A percentile compares a stretch with the other conserved stretches of the same genome.
phyloP scores from a whole-genome alignment of 2,888 invertebrate species.

The Osmoderma eremita region DNA sequence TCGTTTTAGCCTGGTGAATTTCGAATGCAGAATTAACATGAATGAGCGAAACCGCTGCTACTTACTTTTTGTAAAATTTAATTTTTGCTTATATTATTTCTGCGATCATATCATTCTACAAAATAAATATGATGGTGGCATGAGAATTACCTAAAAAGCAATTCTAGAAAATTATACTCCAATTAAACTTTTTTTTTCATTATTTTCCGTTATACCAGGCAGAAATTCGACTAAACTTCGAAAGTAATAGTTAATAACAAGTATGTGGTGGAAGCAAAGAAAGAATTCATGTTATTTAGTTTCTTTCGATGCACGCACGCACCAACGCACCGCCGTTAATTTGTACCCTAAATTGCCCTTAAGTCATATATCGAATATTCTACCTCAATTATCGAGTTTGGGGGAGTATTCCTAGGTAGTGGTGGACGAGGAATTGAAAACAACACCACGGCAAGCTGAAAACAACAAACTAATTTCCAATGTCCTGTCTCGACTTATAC shows the following conservation, averaged over 20 bases:
- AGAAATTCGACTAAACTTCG: not conserved
- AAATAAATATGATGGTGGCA: too few species aligned
- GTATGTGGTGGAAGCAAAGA: conserved; percentile 1
- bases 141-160: too few species aligned
- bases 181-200: too few species aligned
- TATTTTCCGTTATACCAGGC: too few species aligned
- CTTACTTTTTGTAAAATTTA: too few species aligned
- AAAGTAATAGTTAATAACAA: conserved; percentile 19
- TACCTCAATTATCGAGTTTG: conserved; percentile 30
- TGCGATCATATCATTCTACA: too few species aligned
- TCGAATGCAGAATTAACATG: too few species aligned
- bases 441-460: conserved; percentile 10
- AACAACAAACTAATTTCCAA: conserved; percentile 41
- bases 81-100: too few species aligned
- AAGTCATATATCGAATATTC: conserved; percentile 35
- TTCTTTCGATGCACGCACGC: conserved; percentile 20
- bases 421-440: conserved; percentile 8
- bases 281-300: conserved; percentile 29
- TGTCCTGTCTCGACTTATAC: conserved; percentile 4
- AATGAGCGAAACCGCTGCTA: too few species aligned
- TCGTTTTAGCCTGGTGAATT: too few species aligned
- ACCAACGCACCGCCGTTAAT: conserved; percentile 27
- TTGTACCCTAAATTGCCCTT: conserved; percentile 37
- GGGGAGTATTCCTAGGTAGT: conserved; percentile 20
- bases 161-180: too few species aligned